These are phyloP conservation scores for Amphipyra berbera DNA, from an alignment of 2,888 invertebrate species.

Conservation along the genomic window DNA sequence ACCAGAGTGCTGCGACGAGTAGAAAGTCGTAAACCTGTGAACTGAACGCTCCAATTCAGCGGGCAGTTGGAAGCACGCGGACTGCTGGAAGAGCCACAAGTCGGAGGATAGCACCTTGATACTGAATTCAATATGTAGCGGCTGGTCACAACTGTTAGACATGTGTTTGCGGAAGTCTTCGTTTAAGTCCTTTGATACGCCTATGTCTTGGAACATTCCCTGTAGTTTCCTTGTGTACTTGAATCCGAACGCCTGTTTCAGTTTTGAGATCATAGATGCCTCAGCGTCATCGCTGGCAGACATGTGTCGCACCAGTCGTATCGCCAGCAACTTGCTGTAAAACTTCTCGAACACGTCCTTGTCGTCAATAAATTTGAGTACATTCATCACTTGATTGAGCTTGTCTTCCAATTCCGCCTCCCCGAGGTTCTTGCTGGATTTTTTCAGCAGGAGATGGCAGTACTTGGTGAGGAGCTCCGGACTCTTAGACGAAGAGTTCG, in stretches of 20 bases:
- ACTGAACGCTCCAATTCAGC: conserved; percentile 98
- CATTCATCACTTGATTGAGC: conserved; percentile 99
- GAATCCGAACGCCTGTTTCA: conserved; percentile 99
- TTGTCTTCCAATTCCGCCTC: conserved; percentile 99
- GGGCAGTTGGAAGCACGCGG: conserved; percentile 97
- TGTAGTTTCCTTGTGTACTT: conserved; percentile 99
- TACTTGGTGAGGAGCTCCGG: conserved; percentile 99
- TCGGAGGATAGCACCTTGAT: conserved; percentile 98
- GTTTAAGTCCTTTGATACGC: conserved; percentile 99
- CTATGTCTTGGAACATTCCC: conserved; percentile 99
- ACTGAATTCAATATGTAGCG: conserved; percentile 98
- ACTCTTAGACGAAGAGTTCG: conserved; percentile 97
- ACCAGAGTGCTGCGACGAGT: conserved; percentile 98
- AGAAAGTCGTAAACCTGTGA: conserved; percentile 98
- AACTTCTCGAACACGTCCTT: conserved; percentile 99
- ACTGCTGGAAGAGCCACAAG: conserved; percentile 99
- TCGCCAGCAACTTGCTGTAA: conserved; percentile 99
- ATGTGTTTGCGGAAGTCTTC: conserved; percentile 98
- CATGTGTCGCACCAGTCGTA: conserved; percentile 98
- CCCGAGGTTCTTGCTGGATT: conserved; percentile 99
- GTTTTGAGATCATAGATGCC: conserved; percentile 99
- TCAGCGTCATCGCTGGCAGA: conserved; percentile 99
- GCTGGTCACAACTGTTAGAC: conserved; percentile 90
- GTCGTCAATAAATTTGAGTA: conserved; percentile 99
- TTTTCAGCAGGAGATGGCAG: conserved; percentile 98